Base-by-base conservation (phyloP, 2,888 invertebrate species). In the Plebejus argus region DNA sequence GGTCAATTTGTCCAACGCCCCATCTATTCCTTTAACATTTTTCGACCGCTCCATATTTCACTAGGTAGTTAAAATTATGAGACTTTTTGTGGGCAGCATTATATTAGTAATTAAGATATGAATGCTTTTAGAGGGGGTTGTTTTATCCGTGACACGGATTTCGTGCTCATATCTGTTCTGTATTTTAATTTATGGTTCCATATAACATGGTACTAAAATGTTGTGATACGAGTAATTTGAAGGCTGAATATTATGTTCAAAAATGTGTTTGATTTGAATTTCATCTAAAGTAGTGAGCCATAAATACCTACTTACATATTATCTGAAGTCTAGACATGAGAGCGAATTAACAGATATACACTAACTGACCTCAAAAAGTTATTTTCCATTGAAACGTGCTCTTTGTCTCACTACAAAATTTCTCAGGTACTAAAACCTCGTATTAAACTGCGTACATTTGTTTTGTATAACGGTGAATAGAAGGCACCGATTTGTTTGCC, bases 61-160 rank as follows among this genome's bases (percentile, higher is more conserved):
- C 87, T 86, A 84, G 83, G 85, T 66, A 66, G 84, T 86, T 39
- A 87, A 86, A 90, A 86, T 89, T 90, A 91, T 91, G 89, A 89
- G 90, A 86, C 88, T 91, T 88, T 87, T 87, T 87, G 87, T 86
- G 86, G 86, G 87, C 88, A 87, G 87, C 89, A 91, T 92, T 93
- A 93, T 92, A 91, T 88, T 86, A 86, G 92, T 89, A 90, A 91
- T 93, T 92, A 89, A 93, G 93, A 93, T 93, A 92, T 87, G 85
- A 85, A 85, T 85, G 83, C 91, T 92, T 92, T 92, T 93, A 91
- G 92, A 87, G 85, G 78, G 82, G 82, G 81, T 84, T 83, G 83
- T 85, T 85, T 85, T 88, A 87, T 87, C 86, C 84, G 45, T 53
- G 53, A 53, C 53, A 53, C 53, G 53, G 53, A 53, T 53, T 53